phyloP scores from a whole-genome alignment of 2,797 vertebrate species.

The Margarornis squamiger region DNA sequence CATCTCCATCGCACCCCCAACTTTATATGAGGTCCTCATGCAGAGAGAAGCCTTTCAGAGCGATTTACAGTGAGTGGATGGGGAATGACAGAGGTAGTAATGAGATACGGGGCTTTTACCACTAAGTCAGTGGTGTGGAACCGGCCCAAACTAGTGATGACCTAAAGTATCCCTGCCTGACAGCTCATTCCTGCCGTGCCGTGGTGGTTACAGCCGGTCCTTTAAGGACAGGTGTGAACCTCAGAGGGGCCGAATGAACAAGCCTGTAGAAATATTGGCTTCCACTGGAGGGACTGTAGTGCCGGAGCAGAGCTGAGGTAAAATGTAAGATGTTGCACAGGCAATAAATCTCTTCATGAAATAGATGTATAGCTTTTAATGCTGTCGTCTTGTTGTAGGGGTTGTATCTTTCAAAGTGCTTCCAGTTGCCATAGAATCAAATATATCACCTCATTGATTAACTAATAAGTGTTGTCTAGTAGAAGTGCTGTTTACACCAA shows the following conservation, averaged over 20 bases:
- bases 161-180: constrained; percentile 53
- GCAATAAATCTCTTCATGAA: neutral
- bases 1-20: fast-evolving
- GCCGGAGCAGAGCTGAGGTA: neutral
- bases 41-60: constrained; percentile 22
- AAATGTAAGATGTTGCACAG: neutral
- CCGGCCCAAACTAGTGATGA: constrained; percentile 40
- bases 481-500: neutral
- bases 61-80: constrained; percentile 41
- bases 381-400: neutral
- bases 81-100: constrained; percentile 1
- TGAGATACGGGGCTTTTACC: neutral
- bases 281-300: constrained; percentile 24
- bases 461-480: neutral
- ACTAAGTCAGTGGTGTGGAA: constrained; percentile 41
- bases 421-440: neutral
- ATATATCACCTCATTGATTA: neutral
- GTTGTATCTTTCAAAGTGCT: neutral
- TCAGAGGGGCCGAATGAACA: neutral
- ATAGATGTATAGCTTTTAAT: neutral
- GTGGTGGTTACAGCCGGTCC: neutral
- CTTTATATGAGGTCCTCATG: neutral
- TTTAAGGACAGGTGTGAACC: constrained; percentile 40
- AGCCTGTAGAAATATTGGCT: neutral
- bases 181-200: constrained; percentile 31